These are phyloP conservation scores for Anguilla rostrata DNA, from an alignment of 2,113 vertebrate species.

Conservation along the genomic window DNA sequence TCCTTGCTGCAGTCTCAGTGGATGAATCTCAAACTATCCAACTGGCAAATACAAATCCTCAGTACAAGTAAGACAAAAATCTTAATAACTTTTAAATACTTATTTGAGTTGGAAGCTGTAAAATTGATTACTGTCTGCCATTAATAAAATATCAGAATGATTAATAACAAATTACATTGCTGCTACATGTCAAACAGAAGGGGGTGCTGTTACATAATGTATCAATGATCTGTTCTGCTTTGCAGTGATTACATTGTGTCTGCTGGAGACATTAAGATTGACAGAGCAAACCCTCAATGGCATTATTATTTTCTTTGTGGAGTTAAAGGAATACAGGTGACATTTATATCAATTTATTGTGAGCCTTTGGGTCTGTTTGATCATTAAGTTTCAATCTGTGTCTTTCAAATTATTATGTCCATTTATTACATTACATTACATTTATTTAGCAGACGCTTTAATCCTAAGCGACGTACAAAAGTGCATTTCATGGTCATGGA, in stretches of 20 bases:
- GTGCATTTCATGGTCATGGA: too few species aligned
- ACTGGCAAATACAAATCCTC: slow-evolving; percentile 81
- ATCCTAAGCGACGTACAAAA: too few species aligned
- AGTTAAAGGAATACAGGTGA: slow-evolving; percentile 94
- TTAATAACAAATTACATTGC: not conserved
- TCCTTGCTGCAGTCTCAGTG: slow-evolving; percentile 85
- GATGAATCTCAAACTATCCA: slow-evolving; percentile 72
- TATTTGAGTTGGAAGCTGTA: not conserved
- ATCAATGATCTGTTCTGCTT: slow-evolving; percentile 52
- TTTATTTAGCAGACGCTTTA: too few species aligned
- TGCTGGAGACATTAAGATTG: slow-evolving; percentile 77
- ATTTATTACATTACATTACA: too few species aligned
- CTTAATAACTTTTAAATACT: not conserved
- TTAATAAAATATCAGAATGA: not conserved
- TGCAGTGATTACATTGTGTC: slow-evolving; percentile 81
- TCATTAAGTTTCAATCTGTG: not conserved
- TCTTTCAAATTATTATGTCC: not conserved
- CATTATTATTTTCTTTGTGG: slow-evolving; percentile 97
- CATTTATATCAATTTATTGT: slow-evolving; percentile 9
- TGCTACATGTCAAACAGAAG: not conserved
- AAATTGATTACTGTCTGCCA: not conserved
- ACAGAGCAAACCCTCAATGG: slow-evolving; percentile 87
- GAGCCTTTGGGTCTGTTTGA: not conserved
- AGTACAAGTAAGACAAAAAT: slow-evolving; percentile 78
- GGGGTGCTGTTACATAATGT: slow-evolving; percentile 17